Conservation (phyloP, 2,888 invertebrate genomes). For the Oegoconia quadripuncta region DNA sequence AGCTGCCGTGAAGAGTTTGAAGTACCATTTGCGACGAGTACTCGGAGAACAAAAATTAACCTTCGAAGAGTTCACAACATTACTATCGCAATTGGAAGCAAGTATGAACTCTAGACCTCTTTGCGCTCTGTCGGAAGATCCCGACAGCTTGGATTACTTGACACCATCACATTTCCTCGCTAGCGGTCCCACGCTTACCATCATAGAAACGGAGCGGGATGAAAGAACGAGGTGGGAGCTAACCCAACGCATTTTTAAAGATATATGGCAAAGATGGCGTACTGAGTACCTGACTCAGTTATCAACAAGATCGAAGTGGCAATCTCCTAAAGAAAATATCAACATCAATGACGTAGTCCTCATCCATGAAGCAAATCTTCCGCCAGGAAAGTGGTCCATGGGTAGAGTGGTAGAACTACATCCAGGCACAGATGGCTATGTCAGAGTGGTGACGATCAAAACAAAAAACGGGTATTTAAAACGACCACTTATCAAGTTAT, state of each 20-base stretch:
- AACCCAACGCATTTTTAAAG: slow-evolving; percentile 4
- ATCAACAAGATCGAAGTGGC: too few species aligned
- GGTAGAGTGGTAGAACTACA: slow-evolving; percentile 20
- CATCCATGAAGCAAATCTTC: slow-evolving; percentile 22
- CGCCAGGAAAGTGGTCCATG: slow-evolving; percentile 22
- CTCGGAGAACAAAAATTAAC: slow-evolving; percentile 10
- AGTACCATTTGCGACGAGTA: too few species aligned
- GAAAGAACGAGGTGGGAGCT: slow-evolving; percentile 13
- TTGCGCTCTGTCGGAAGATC: slow-evolving; percentile 5
- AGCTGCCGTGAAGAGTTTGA: too few species aligned
- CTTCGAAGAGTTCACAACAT: slow-evolving; percentile 5
- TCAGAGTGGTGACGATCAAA: slow-evolving; percentile 17
- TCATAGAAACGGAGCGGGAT: slow-evolving; percentile 13
- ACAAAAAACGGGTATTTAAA: slow-evolving; percentile 16
- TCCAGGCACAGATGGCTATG: slow-evolving; percentile 21
- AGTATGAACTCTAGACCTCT: slow-evolving; percentile 6
- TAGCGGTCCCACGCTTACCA: slow-evolving; percentile 5
- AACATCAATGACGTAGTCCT: slow-evolving; percentile 24
- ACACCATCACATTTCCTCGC: slow-evolving; percentile 15
- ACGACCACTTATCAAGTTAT: slow-evolving; percentile 2
- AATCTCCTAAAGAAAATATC: too few species aligned
- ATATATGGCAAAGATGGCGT: neutral
- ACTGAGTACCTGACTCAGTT: neutral
- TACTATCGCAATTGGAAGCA: slow-evolving; percentile 6
- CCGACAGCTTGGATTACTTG: slow-evolving; percentile 5